phyloP scores from a whole-genome alignment of 2,888 invertebrate species.

The Sacculina carcini region DNA sequence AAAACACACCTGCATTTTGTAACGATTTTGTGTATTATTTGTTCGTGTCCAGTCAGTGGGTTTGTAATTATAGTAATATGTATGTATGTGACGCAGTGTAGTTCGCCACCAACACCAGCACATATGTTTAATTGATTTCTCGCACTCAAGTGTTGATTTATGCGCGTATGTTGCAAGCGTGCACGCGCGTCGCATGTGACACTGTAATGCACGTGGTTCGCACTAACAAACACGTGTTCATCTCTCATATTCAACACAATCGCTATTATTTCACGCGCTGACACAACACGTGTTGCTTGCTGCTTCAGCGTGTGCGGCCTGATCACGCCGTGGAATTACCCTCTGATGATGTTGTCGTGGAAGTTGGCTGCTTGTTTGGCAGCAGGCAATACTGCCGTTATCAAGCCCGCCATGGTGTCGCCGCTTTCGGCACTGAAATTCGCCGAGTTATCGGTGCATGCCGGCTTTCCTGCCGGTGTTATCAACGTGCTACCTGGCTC shows the following conservation, averaged over 20 bases:
- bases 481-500: conserved; percentile 74
- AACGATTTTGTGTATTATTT: background rate
- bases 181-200: too few species aligned
- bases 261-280: conserved; percentile 4
- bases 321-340: conserved; percentile 93
- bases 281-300: conserved; percentile 3
- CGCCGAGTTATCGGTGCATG: conserved; percentile 59
- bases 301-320: conserved; percentile 52
- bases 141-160: too few species aligned
- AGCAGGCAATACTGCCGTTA: conserved; percentile 83
- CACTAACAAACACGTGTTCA: too few species aligned
- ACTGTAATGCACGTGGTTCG: too few species aligned
- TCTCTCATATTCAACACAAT: background rate
- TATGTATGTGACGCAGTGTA: too few species aligned
- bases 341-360: conserved; percentile 95
- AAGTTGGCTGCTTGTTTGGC: conserved; percentile 94
- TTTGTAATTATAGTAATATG: too few species aligned
- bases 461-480: conserved; percentile 86
- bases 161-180: too few species aligned
- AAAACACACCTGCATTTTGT: background rate
- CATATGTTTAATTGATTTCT: too few species aligned
- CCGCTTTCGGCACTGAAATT: conserved; percentile 84
- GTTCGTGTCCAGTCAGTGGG: too few species aligned
- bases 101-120: too few species aligned
- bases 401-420: conserved; percentile 69